These are phyloP conservation scores for Psephotus haematonotus DNA, from an alignment of 2,113 vertebrate genomes.

Conservation along the genomic window DNA sequence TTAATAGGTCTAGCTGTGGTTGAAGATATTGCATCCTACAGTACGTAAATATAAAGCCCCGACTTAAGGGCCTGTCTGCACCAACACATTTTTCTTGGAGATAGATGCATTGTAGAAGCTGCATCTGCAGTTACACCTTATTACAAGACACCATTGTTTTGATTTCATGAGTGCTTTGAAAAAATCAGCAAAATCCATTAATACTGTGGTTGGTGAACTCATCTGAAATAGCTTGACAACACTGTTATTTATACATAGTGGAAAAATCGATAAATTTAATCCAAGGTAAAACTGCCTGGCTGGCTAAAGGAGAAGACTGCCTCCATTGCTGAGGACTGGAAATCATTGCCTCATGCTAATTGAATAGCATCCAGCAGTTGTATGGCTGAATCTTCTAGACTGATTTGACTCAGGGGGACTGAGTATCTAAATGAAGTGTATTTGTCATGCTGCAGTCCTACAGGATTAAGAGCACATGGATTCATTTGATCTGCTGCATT, in stretches of 20 bases:
- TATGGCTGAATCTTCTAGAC: background rate
- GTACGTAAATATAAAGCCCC: background rate
- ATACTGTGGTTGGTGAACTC: background rate
- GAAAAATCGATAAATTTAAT: constrained; percentile 37
- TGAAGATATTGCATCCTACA: background rate
- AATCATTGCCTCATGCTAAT: constrained; percentile 1
- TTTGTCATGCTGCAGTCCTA: constrained; percentile 29
- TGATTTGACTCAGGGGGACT: background rate
- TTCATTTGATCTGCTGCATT: constrained; percentile 12
- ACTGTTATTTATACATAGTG: background rate
- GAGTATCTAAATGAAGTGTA: constrained; percentile 11
- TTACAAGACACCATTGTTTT: background rate
- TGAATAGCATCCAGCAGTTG: constrained; percentile 4
- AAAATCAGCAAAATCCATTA: constrained; percentile 25
- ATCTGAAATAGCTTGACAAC: background rate
- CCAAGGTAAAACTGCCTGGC: constrained; percentile 14
- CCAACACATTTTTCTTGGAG: background rate
- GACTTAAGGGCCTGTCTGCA: background rate
- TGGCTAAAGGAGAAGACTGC: background rate
- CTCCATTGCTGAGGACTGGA: background rate
- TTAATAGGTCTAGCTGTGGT: background rate
- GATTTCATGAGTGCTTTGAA: background rate
- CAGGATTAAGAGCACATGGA: constrained; percentile 1
- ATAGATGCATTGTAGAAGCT: background rate
- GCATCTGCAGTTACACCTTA: background rate